phyloP scores from a whole-genome alignment of 2,888 invertebrate species.

The Ctenicera cuprea region DNA sequence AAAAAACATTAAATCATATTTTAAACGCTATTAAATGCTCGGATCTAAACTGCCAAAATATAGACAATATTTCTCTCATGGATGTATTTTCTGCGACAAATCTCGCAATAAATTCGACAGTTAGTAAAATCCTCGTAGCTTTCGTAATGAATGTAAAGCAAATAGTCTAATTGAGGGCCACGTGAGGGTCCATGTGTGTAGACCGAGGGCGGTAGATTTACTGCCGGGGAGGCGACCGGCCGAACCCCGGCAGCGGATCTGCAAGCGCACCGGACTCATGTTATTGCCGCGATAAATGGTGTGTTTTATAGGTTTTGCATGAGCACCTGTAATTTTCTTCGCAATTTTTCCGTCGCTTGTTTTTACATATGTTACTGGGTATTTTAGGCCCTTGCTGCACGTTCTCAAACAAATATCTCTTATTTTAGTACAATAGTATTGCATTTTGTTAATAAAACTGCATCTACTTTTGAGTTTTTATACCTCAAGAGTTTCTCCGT shows the following conservation, averaged over 20 bases:
- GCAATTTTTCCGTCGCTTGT: constrained; percentile 43
- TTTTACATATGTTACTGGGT: constrained; percentile 35
- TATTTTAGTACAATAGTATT: too few relatives aligned
- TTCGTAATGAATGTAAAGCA: constrained; percentile 71
- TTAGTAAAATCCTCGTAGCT: constrained; percentile 71
- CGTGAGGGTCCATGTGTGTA: constrained; percentile 68
- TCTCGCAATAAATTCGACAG: constrained; percentile 71
- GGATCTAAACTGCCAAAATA: constrained; percentile 64
- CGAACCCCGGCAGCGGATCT: constrained; percentile 60
- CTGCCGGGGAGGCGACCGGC: constrained; percentile 60
- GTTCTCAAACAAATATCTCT: neutral
- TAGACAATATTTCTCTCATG: constrained; percentile 69
- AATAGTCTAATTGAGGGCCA: constrained; percentile 72
- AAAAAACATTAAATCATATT: constrained; percentile 63
- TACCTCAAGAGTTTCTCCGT: too few relatives aligned
- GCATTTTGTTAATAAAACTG: too few relatives aligned
- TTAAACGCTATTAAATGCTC: constrained; percentile 54
- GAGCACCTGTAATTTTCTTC: constrained; percentile 63
- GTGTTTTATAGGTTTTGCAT: constrained; percentile 62
- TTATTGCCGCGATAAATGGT: constrained; percentile 65
- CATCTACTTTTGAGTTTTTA: too few relatives aligned
- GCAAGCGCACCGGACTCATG: constrained; percentile 58
- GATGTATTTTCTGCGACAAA: constrained; percentile 69
- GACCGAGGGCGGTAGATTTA: constrained; percentile 65
- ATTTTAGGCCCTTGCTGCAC: neutral